Conservation (phyloP, 1,140 invertebrate genomes). For the Drosophila auraria region DNA sequence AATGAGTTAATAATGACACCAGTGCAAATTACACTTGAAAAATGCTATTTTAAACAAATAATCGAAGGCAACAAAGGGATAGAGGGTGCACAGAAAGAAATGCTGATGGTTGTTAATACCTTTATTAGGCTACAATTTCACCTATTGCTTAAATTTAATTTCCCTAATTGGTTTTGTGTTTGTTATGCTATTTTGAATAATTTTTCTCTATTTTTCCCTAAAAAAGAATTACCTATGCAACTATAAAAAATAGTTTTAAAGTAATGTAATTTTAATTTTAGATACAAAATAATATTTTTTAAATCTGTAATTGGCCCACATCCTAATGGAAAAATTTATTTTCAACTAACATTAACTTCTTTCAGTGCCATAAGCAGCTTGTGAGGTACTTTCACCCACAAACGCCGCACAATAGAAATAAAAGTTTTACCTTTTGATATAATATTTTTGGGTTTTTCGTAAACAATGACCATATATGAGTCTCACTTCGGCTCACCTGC, state of each 20-base stretch:
- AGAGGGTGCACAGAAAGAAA: background rate
- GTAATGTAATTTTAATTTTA: background rate
- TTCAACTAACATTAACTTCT: background rate
- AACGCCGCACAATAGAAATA: slow-evolving; percentile 61
- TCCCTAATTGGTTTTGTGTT: no score
- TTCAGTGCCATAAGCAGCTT: slow-evolving; percentile 41
- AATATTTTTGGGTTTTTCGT: slow-evolving; percentile 45
- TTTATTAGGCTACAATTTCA: no score
- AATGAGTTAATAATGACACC: slow-evolving; percentile 71
- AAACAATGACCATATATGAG: slow-evolving; percentile 56
- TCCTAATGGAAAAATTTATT: background rate
- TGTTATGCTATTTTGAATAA: no score
- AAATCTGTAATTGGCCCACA: rapidly evolving
- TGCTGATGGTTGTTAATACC: no score
- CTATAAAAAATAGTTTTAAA: no score
- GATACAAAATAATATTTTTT: no score
- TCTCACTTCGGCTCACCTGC: slow-evolving; percentile 60
- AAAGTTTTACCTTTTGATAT: slow-evolving; percentile 68
- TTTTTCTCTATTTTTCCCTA: no score
- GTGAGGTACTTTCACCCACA: slow-evolving; percentile 72
- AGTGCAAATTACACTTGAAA: slow-evolving; percentile 18
- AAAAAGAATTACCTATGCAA: no score
- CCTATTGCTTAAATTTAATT: no score
- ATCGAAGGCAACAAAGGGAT: slow-evolving; percentile 10
- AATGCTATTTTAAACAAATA: background rate